Evolutionary conservation across 2,888 invertebrate species (phyloP).

Genomic region (Hypomecis punctinalis): DNA sequence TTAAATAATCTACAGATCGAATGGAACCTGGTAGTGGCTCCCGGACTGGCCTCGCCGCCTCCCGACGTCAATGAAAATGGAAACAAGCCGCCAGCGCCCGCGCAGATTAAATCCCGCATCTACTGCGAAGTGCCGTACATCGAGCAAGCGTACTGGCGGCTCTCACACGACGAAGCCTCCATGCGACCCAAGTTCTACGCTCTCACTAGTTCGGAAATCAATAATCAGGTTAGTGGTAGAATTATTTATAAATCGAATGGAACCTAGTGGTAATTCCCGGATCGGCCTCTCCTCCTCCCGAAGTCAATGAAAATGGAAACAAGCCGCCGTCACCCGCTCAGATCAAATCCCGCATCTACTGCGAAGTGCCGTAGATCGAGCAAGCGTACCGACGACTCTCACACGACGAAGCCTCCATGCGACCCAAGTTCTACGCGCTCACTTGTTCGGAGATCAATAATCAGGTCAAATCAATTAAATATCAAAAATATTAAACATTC

Average conservation of each 20-base stretch:
- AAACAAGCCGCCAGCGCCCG: constrained; percentile 62
- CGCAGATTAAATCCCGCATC: constrained; percentile 72
- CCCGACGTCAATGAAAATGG: constrained; percentile 59
- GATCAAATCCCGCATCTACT: constrained; percentile 76
- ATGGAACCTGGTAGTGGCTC: constrained; percentile 80
- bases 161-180: constrained; percentile 85
- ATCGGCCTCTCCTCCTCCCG: constrained; percentile 66
- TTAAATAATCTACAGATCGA: constrained; percentile 75
- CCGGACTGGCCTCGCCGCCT: constrained; percentile 72
- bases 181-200: constrained; percentile 97
- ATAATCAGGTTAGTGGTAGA: constrained; percentile 75
- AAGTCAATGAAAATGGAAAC: constrained; percentile 56
- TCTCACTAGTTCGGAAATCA: constrained; percentile 90
- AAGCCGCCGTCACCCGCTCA: constrained; percentile 65
- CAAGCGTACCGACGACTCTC: constrained; percentile 72
- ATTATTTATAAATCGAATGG: constrained; percentile 70
- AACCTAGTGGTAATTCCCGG: constrained; percentile 80
- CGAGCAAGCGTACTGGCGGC: constrained; percentile 72
- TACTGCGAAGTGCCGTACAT: constrained; percentile 79
- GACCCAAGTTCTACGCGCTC: constrained; percentile 96
- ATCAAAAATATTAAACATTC: too few relatives aligned
- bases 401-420: constrained; percentile 88
- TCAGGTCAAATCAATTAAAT: too few relatives aligned
- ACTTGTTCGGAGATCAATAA: constrained; percentile 90
- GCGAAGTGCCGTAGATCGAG: constrained; percentile 77